Evolutionary conservation across 2,888 invertebrate species (phyloP).

Genomic region (Ormia ochracea): DNA sequence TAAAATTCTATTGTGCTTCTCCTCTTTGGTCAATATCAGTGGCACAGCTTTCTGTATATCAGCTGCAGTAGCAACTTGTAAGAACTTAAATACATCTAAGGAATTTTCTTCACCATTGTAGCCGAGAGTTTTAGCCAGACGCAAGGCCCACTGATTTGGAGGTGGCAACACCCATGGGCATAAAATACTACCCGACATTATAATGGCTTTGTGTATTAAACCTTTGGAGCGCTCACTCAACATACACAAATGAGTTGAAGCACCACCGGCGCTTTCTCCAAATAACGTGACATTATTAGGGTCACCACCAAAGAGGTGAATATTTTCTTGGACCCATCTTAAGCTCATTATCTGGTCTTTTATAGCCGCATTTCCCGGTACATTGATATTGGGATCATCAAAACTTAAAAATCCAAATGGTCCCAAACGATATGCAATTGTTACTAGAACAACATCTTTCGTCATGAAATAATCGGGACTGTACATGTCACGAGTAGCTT

Average conservation of each 20-base stretch:
- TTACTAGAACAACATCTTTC: constrained; percentile 77
- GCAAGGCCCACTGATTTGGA: constrained; percentile 68
- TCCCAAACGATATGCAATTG: constrained; percentile 78
- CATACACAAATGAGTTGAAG: constrained; percentile 77
- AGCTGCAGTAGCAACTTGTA: constrained; percentile 67
- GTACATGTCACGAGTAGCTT: constrained; percentile 75
- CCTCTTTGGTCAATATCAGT: constrained; percentile 70
- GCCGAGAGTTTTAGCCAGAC: constrained; percentile 71
- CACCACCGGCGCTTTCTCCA: constrained; percentile 79
- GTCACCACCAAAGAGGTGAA: constrained; percentile 78
- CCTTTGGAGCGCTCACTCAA: constrained; percentile 77
- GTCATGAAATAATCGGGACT: constrained; percentile 78
- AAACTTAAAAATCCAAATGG: constrained; percentile 78
- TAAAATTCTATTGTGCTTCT: constrained; percentile 69
- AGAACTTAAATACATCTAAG: constrained; percentile 70
- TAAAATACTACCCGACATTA: constrained; percentile 73
- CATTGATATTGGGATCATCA: constrained; percentile 76
- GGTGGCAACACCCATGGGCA: constrained; percentile 72
- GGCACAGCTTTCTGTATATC: constrained; percentile 70
- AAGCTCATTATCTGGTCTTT: constrained; percentile 79
- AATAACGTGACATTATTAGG: constrained; percentile 78
- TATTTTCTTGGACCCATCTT: constrained; percentile 78
- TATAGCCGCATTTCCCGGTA: constrained; percentile 79
- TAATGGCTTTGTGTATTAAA: constrained; percentile 72
- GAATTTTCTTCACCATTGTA: constrained; percentile 71